Base-by-base conservation (phyloP, 2,888 invertebrate genomes). In the Criorhina ranunculi region DNA sequence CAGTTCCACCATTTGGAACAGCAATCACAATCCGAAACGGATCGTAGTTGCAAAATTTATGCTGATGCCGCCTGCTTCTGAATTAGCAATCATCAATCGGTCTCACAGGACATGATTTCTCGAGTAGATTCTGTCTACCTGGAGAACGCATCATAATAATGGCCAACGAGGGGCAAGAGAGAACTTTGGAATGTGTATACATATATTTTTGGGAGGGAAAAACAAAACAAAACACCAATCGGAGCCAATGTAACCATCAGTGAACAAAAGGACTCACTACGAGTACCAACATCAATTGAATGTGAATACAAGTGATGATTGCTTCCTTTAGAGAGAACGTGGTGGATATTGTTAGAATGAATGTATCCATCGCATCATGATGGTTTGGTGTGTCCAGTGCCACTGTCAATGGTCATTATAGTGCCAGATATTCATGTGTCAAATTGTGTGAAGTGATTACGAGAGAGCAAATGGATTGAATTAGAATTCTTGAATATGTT, bases 11-110 rank as follows among this genome's bases (percentile, higher is more conserved):
- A 24, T 24, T 24, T n/a, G n/a, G 24, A 4, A 24, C 57, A 66
- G 66, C 75, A 64, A 42, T 62, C 73, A 53, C 35, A 19, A 49
- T 17, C 19, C 31, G 17, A 37, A 64, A 29, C 33, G 5, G 11
- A 11, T 44, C 64, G 37, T 17, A 53, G 8, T 44, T 7, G 12
- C 19, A 24, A 70, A 70, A 57, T 70, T 57, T 70, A 57, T 72
- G 49, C 70, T 19, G 9, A 44, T 44, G 11, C 5, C 55, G 67
- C 67, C n/a, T 57, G 72, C 24, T 73, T 44, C 70, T 64, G 64
- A 57, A 49, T 79, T 72, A 42, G 19, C 73, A 73, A 73, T 62
- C 62, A 73, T 55, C 60, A 62, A 73, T 73, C 44, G 60, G 62
- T 53, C 73, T 73, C 62, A 24, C 31, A 73, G 73, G 73, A 73